These are phyloP conservation scores for Piezodorus guildinii DNA, from an alignment of 1,140 invertebrate genomes.

Conservation along the genomic window DNA sequence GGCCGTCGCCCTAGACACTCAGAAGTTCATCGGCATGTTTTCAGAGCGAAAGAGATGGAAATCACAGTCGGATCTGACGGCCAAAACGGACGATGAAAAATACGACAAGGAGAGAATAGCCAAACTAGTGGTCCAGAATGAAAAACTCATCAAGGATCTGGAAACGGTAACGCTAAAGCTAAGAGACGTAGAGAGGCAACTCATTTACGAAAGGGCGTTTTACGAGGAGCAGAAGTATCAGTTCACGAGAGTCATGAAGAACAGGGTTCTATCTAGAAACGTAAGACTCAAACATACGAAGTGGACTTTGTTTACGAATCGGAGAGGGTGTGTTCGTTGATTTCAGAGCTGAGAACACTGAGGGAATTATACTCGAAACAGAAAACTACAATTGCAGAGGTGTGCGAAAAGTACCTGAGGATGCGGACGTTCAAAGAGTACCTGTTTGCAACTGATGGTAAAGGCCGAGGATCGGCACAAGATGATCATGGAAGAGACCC, in stretches of 20 bases:
- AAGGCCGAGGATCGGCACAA: background rate
- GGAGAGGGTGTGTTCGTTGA: background rate
- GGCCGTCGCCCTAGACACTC: too few relatives aligned
- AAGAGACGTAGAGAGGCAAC: background rate
- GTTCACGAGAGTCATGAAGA: background rate
- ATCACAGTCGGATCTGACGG: too few relatives aligned
- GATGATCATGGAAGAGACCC: background rate
- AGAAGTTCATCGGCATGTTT: too few relatives aligned
- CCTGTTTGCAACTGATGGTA: background rate
- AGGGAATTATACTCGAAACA: background rate
- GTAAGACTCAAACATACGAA: background rate
- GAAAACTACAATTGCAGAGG: background rate
- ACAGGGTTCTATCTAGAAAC: background rate
- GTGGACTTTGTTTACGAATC: conserved; percentile 12
- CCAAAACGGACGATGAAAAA: too few relatives aligned
- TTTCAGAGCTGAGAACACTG: background rate
- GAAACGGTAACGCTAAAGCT: background rate
- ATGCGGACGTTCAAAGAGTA: background rate
- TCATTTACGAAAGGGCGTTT: conserved; percentile 8
- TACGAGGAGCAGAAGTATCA: conserved; percentile 15
- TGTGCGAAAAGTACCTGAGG: background rate
- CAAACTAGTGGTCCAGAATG: background rate
- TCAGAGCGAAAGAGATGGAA: too few relatives aligned
- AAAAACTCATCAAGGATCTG: background rate
- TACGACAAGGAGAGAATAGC: background rate